phyloP scores from a whole-genome alignment of 2,797 vertebrate species.

The Zonotrichia albicollis region DNA sequence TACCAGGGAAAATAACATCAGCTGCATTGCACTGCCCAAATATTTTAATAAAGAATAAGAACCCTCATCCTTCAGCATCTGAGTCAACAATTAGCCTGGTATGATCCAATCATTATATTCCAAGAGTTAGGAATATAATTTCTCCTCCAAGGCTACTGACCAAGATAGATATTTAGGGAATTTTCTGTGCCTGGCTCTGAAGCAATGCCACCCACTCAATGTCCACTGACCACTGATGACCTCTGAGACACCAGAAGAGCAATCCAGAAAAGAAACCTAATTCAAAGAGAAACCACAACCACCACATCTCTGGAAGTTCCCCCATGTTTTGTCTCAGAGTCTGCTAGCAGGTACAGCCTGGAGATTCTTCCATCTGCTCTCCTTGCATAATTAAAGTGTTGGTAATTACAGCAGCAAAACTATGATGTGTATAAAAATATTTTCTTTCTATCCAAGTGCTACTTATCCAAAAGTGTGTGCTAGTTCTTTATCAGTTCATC shows the following conservation, averaged over 20 bases:
- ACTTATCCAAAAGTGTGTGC: neutral
- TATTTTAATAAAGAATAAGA: neutral
- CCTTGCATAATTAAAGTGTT: conserved; percentile 9
- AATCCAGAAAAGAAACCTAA: neutral
- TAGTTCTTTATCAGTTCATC: neutral
- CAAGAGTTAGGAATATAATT: neutral
- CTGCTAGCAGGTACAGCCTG: neutral
- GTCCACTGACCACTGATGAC: neutral
- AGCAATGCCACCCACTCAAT: neutral
- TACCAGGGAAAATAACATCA: neutral
- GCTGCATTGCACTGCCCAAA: neutral
- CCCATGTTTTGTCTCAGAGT: neutral
- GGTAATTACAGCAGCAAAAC: neutral
- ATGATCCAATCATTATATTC: neutral
- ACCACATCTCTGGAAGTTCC: neutral
- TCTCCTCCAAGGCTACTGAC: neutral
- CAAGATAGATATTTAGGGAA: neutral
- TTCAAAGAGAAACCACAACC: neutral
- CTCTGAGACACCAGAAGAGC: neutral
- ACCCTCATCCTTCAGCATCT: neutral
- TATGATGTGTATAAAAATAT: neutral
- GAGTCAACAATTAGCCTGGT: neutral
- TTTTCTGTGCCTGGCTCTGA: neutral
- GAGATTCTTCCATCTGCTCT: neutral
- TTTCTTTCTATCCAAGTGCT: conserved; percentile 8